Evolutionary conservation across 1,140 invertebrate genomes (phyloP).

Genomic region (Pogonomyrmex californicus): DNA sequence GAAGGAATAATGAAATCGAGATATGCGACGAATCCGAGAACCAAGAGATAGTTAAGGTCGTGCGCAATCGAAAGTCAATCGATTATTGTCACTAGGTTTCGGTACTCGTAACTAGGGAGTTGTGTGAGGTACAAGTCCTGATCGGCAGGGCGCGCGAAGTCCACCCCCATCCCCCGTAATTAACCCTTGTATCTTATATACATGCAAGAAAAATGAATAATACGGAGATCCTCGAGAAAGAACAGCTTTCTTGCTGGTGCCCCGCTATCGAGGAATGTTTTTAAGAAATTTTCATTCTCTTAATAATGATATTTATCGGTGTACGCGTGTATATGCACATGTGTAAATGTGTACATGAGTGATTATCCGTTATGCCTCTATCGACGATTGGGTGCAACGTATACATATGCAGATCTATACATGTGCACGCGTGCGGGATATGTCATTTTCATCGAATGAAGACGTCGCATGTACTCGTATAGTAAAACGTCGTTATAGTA

Average conservation of each 20-base stretch:
- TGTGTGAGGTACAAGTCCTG: conserved; percentile 88
- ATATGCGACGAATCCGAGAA: conserved; percentile 49
- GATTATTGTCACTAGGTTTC: conserved; percentile 82
- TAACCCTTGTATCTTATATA: conserved; percentile 78
- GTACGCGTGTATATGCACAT: conserved; percentile 18
- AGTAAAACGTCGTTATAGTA: background rate
- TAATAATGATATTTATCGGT: conserved; percentile 38
- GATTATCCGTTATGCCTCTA: too few relatives aligned
- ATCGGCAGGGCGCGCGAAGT: conserved; percentile 87
- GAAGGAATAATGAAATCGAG: conserved; percentile 10
- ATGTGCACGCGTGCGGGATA: background rate
- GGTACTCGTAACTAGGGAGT: conserved; percentile 88
- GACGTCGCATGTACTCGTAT: conserved; percentile 14
- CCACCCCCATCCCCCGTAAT: conserved; percentile 86
- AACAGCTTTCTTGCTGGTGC: conserved; percentile 62
- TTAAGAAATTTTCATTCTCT: conserved; percentile 39
- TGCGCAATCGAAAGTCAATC: conserved; percentile 54
- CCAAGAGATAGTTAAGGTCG: conserved; percentile 48
- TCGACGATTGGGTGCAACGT: background rate
- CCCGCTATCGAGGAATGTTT: conserved; percentile 20
- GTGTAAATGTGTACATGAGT: background rate
- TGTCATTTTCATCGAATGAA: conserved; percentile 33
- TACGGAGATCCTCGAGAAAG: background rate
- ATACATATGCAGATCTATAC: background rate
- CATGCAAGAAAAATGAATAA: conserved; percentile 26